Evolutionary conservation across 2,113 vertebrate species (phyloP).

Genomic region (Eretmodus cyanostictus): DNA sequence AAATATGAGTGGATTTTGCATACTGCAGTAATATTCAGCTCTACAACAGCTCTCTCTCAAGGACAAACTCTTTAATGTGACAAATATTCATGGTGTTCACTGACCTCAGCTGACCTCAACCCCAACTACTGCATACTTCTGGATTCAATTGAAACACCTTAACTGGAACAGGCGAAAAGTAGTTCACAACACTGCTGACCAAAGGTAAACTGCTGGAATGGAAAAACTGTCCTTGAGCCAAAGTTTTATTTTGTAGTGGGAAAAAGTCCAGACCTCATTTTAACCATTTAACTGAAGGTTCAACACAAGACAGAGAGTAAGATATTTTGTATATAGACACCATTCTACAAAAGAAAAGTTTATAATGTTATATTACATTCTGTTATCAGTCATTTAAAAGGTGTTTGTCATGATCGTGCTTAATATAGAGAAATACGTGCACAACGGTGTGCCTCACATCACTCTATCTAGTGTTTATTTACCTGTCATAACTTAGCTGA

Average conservation of each 20-base stretch:
- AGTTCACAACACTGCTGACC: slow-evolving; percentile 4
- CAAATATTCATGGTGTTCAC: neutral
- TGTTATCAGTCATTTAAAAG: neutral
- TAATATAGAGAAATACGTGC: neutral
- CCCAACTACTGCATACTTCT: neutral
- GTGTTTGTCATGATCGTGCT: neutral
- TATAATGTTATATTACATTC: neutral
- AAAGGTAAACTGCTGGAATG: neutral
- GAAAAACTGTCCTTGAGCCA: neutral
- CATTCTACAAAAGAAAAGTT: accelerated
- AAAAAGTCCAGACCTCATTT: neutral
- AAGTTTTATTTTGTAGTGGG: neutral
- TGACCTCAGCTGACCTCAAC: neutral
- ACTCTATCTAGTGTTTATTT: neutral
- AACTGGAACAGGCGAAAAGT: neutral
- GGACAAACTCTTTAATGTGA: neutral
- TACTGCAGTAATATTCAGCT: neutral
- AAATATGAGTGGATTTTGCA: neutral
- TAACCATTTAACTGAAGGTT: neutral
- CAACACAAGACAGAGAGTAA: neutral
- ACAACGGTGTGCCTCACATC: neutral
- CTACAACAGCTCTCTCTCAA: neutral
- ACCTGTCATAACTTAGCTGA: neutral
- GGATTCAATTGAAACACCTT: neutral
- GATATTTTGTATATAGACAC: neutral